phyloP scores from a whole-genome alignment of 92 coral and sea anemone genomes.

The Zoanthus gigantus region DNA sequence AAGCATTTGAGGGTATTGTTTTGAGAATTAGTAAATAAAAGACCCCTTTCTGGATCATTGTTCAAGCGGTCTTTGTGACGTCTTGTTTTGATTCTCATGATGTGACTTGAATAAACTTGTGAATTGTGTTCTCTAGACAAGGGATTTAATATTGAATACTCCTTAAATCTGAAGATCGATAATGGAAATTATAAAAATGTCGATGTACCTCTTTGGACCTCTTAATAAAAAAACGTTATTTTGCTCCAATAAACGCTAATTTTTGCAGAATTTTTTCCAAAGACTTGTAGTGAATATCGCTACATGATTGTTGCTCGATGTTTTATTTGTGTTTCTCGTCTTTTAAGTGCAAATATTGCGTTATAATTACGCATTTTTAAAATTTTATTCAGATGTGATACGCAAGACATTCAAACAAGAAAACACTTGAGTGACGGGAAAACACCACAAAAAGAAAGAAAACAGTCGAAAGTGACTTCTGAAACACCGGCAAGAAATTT shows the following conservation, averaged over 20 bases:
- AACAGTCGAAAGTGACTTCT: not conserved
- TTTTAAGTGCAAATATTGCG: not conserved
- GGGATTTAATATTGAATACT: not conserved
- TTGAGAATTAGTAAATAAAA: not conserved
- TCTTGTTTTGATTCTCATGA: not conserved
- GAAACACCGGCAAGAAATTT: too few species aligned
- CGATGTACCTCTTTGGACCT: slow-evolving; percentile 18
- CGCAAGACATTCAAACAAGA: not conserved
- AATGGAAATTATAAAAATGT: not conserved
- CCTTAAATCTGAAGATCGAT: not conserved
- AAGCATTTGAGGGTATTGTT: not conserved
- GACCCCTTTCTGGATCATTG: not conserved
- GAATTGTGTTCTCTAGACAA: not conserved
- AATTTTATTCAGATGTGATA: not conserved
- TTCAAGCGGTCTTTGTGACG: not conserved
- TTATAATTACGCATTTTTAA: not conserved
- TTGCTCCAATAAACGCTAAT: not conserved
- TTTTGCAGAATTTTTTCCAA: not conserved
- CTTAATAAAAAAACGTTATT: not conserved
- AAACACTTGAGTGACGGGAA: not conserved
- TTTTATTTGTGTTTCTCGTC: not conserved
- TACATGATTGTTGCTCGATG: not conserved
- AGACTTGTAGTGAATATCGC: not conserved
- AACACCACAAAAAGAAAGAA: not conserved
- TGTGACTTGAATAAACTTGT: slow-evolving; percentile 1